Conservation (phyloP, 2,797 vertebrate species). For the Liasis olivaceus region DNA sequence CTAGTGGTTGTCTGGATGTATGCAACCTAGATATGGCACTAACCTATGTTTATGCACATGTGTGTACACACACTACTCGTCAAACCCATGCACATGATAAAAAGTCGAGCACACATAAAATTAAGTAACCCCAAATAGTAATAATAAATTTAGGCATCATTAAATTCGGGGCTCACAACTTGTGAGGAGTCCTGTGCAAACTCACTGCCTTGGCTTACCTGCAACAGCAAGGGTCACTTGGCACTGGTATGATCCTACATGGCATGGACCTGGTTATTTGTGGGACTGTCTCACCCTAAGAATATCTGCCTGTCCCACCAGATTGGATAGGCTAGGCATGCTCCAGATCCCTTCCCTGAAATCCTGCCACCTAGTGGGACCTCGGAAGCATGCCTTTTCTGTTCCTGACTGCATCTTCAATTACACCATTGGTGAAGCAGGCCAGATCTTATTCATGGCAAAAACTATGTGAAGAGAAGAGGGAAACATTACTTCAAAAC, state of each 20-base stretch:
- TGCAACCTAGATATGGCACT: background rate
- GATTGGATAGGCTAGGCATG: too few relatives aligned
- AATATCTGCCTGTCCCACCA: too few relatives aligned
- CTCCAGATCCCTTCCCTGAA: too few relatives aligned
- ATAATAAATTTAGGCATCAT: background rate
- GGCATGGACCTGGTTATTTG: too few relatives aligned
- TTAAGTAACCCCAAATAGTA: background rate
- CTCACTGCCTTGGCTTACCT: background rate
- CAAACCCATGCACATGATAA: background rate
- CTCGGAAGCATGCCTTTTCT: too few relatives aligned
- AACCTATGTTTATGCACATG: background rate
- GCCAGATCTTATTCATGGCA: background rate
- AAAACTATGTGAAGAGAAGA: background rate
- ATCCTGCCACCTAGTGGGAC: too few relatives aligned
- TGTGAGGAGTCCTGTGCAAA: background rate
- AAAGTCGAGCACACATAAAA: background rate
- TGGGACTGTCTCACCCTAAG: too few relatives aligned
- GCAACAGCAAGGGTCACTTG: background rate
- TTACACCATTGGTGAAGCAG: background rate
- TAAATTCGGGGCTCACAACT: background rate
- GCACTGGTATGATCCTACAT: background rate
- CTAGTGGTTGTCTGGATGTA: background rate
- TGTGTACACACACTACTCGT: background rate
- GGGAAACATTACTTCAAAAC: background rate
- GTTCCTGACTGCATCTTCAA: background rate